A percentile compares a stretch with the other conserved stretches of the same genome.
phyloP scores from a whole-genome alignment of 2,888 invertebrate genomes.

The Isoperla grammatica region DNA sequence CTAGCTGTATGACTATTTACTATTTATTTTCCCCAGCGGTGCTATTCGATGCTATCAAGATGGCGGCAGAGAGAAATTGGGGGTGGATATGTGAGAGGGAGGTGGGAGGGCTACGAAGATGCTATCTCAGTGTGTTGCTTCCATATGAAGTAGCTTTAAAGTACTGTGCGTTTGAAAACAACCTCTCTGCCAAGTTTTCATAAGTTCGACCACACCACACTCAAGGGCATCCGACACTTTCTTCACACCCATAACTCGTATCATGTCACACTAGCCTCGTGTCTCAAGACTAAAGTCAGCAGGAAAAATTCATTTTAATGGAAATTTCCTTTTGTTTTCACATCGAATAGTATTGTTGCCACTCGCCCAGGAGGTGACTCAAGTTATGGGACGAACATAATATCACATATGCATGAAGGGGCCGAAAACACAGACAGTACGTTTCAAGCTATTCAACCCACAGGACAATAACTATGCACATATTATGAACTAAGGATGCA shows the following conservation, averaged over 20 bases:
- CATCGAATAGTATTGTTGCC: too few relatives aligned
- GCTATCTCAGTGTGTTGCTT: slow-evolving; percentile 15
- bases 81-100: slow-evolving; percentile 13
- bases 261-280: too few relatives aligned
- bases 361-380: background rate
- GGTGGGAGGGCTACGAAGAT: slow-evolving; percentile 6
- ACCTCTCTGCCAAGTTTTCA: background rate
- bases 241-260: too few relatives aligned
- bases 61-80: slow-evolving; percentile 35
- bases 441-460: too few relatives aligned
- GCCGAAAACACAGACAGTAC: too few relatives aligned
- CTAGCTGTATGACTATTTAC: slow-evolving; percentile 39
- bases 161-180: slow-evolving; percentile 13
- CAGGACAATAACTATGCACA: too few relatives aligned
- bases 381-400: slow-evolving; percentile 16
- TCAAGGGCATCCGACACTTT: too few relatives aligned
- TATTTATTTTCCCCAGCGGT: slow-evolving; percentile 44
- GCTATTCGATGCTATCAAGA: slow-evolving; percentile 44
- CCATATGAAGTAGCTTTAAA: slow-evolving; percentile 18
- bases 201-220: too few relatives aligned
- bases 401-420: slow-evolving; percentile 17
- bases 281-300: too few relatives aligned
- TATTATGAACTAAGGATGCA: too few relatives aligned
- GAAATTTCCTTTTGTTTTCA: too few relatives aligned
- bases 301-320: too few relatives aligned